Base-by-base conservation (phyloP, 2,113 vertebrate genomes). In the Daboia siamensis region DNA sequence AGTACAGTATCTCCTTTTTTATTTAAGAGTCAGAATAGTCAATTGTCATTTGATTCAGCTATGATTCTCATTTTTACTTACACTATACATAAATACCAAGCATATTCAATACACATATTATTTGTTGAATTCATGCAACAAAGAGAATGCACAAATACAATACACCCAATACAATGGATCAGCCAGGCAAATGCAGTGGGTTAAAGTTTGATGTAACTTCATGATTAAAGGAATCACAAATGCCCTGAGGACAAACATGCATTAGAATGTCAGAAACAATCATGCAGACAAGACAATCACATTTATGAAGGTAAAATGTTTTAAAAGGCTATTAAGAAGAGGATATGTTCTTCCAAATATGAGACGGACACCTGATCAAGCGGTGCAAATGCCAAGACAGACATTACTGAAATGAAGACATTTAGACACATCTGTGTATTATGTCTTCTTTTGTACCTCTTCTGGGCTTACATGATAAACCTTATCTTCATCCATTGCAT, bases 361-460 rank as follows among this genome's bases (percentile, higher is more conserved):
- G 15, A 93, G 59, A 8, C 69, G 86, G 3, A 57, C 92, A 93
- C 57, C 26, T 21, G 90, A 94, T 29, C 57, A 93, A 95, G 95
- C 94, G 95, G 29, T 3, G 84, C 91, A 0, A 26, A 87, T 88
- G 91, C n/a, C 21, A 9, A 24, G 56, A 94, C 93, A 74, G 55
- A 94, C 89, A 90, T 93, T 93, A 90, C 0, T 0, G 69, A 90
- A 91, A 33, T 0, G 48, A 91, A 11, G 94, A 93, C 91, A 94
- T 59, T 0, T 0, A 92, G 56, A 93, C 80, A 15, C 10, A 59
- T 26, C 91, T 92, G 0, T 4, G 56, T 4, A 56, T 90, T 48
- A 90, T 0, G 90, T 87, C 1, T n/a, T 95, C 96, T 94, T 95
- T 94, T 96, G 93, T 98, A 98, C 98, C 98, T 98, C 98, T 61